Evolutionary conservation across 1,140 invertebrate species (phyloP).

Genomic region (Macrosteles quadrilineatus): DNA sequence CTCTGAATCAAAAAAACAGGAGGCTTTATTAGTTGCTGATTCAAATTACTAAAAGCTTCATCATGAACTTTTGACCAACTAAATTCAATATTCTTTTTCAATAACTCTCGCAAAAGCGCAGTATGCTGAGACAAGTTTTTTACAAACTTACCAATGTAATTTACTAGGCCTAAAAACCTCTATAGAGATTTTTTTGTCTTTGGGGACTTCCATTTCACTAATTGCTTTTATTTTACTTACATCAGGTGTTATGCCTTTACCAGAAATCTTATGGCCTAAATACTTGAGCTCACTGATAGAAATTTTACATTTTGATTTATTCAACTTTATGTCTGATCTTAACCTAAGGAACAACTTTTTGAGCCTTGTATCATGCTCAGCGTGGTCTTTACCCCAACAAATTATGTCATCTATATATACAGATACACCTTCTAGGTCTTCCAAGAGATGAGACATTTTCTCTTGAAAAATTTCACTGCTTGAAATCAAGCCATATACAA

Average conservation of each 20-base stretch:
- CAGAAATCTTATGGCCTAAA: slow-evolving; percentile 47
- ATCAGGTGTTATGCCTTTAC: slow-evolving; percentile 44
- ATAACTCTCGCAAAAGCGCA: background rate
- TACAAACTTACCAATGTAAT: background rate
- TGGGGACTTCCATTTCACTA: slow-evolving; percentile 36
- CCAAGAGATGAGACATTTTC: slow-evolving; percentile 45
- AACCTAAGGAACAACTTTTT: slow-evolving; percentile 38
- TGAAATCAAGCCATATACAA: slow-evolving; percentile 49
- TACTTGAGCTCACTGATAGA: slow-evolving; percentile 41
- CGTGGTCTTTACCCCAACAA: slow-evolving; percentile 34
- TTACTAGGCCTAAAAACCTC: slow-evolving; percentile 4
- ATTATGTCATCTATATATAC: slow-evolving; percentile 46
- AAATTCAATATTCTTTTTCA: background rate
- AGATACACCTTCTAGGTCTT: slow-evolving; percentile 43
- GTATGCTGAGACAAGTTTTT: background rate
- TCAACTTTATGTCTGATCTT: slow-evolving; percentile 21
- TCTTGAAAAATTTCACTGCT: slow-evolving; percentile 50
- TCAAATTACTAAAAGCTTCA: slow-evolving; percentile 18
- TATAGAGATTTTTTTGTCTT: background rate
- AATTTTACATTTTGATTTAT: slow-evolving; percentile 43
- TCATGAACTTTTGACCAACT: slow-evolving; percentile 35
- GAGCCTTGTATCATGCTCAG: slow-evolving; percentile 40
- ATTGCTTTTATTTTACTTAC: slow-evolving; percentile 47
- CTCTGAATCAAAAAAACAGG: background rate
- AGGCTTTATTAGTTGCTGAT: background rate